Base-by-base conservation (phyloP, 92 coral and sea anemone species). In the Phymanthus crucifer region DNA sequence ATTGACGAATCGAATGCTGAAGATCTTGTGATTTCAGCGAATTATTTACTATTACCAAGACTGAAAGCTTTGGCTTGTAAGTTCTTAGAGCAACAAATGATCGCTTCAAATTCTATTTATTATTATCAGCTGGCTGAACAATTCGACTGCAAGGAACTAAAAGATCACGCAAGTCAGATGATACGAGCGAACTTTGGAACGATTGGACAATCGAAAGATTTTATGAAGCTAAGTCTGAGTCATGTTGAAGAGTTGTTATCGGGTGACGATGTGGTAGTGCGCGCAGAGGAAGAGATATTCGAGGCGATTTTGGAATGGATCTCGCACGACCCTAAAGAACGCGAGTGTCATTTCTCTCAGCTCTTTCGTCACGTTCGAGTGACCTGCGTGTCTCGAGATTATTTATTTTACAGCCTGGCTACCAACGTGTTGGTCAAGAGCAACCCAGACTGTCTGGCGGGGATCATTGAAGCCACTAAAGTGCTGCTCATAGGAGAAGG, bases 271-370 rank as follows among this genome's bases (percentile, higher is more conserved):
- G 76, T 95, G 4, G 88, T 93, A 24, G 75, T 90, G n/a, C 66
- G 78, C 18, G 78, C 87, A 21, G 98, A 95, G 69, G 98, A 93
- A 71, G 97, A 95, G 24, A 78, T 95, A 34, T 89, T 93, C 70
- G 97, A 93, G 37, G 86, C 91, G 18, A 80, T 95, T 24, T 38
- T 95, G 37, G 86, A 86, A 40, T 95, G 98, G 98, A 84, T 93
- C 40, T 71, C 45, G 29, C 84, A 86, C 40, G 94, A 90, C 40
- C 87, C 77, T n/a, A 83, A 65, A 33, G 76, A 71, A 61, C 86
- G 97, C 56, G 93, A 90, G 72, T 72, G 79, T 48, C 77, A 86
- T 72, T 90, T 92, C 54, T 68, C 85, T 3, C 86, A 84, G 47
- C 76, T 95, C 38, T 95, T 95, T 65, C 77, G 89, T 43, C 94